Conservation (phyloP, 2,888 invertebrate species). For the Pemphredon lugubris region DNA sequence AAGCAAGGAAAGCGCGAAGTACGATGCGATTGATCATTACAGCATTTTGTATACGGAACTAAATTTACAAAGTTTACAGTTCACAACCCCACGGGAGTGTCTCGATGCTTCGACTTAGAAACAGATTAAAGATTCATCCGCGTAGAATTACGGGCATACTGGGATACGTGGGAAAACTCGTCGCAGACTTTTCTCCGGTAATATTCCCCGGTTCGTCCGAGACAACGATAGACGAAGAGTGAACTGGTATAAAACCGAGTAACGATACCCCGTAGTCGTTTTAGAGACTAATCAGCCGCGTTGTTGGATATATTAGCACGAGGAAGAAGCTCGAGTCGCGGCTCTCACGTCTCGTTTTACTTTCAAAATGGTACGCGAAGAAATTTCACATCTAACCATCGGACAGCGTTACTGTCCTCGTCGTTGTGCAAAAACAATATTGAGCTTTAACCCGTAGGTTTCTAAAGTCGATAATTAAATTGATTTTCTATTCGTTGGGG, state of each 20-base stretch:
- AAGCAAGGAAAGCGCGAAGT: too few relatives aligned
- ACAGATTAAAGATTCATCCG: conserved; percentile 55
- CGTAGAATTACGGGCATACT: conserved; percentile 33
- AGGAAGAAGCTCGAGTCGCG: conserved; percentile 9
- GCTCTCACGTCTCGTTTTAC: conserved; percentile 7
- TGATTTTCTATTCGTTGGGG: too few relatives aligned
- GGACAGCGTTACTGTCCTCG: too few relatives aligned
- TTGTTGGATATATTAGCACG: conserved; percentile 32
- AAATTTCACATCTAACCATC: too few relatives aligned
- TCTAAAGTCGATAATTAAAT: too few relatives aligned
- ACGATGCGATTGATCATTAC: too few relatives aligned
- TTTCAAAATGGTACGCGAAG: conserved; percentile 2
- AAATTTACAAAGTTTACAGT: conserved; percentile 19
- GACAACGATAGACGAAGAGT: conserved; percentile 30
- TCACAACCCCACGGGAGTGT: background rate
- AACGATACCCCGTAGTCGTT: conserved; percentile 50
- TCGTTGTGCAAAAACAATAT: too few relatives aligned
- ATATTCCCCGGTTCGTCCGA: conserved; percentile 42
- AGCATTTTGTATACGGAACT: background rate
- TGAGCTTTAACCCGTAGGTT: too few relatives aligned
- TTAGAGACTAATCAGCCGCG: conserved; percentile 52
- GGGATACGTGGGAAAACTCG: conserved; percentile 33
- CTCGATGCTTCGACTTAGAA: conserved; percentile 21
- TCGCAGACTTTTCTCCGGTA: conserved; percentile 52
- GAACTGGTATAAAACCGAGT: conserved; percentile 31